Conservation (phyloP, 2,113 vertebrate species). For the Strix uralensis region DNA sequence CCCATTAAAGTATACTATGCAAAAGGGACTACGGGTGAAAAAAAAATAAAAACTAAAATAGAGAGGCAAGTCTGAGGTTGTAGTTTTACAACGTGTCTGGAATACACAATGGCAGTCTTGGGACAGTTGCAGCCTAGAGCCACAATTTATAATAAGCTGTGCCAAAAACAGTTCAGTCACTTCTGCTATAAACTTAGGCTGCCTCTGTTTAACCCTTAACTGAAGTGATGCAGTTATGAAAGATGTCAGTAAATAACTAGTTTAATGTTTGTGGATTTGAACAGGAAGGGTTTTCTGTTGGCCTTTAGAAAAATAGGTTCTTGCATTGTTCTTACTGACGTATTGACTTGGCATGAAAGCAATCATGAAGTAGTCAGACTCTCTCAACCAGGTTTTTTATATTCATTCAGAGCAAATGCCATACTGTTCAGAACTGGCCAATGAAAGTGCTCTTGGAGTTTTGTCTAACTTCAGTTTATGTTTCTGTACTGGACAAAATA, state of each 20-base stretch:
- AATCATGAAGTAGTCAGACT: background rate
- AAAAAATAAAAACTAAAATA: background rate
- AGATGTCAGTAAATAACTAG: background rate
- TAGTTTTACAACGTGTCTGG: conserved; percentile 24
- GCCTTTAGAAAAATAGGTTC: background rate
- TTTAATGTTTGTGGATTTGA: background rate
- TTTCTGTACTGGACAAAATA: background rate
- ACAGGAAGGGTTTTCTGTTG: background rate
- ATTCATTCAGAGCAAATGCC: background rate
- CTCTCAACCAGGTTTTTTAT: background rate
- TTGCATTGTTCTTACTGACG: background rate
- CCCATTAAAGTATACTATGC: background rate
- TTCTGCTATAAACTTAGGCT: conserved; percentile 19
- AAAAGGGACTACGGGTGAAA: background rate
- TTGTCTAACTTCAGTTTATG: background rate
- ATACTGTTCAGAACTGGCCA: background rate
- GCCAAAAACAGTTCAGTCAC: background rate
- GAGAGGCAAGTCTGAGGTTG: conserved; percentile 19
- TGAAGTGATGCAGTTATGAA: background rate
- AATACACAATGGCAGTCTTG: conserved; percentile 45
- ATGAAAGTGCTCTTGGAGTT: background rate
- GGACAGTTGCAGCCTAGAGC: conserved; percentile 49
- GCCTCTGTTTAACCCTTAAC: conserved; percentile 1
- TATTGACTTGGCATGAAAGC: background rate
- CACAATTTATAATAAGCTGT: conserved; percentile 3